These are phyloP conservation scores for Meloidogyne exigua DNA, from an alignment of 1,140 invertebrate species.

Conservation along the genomic window DNA sequence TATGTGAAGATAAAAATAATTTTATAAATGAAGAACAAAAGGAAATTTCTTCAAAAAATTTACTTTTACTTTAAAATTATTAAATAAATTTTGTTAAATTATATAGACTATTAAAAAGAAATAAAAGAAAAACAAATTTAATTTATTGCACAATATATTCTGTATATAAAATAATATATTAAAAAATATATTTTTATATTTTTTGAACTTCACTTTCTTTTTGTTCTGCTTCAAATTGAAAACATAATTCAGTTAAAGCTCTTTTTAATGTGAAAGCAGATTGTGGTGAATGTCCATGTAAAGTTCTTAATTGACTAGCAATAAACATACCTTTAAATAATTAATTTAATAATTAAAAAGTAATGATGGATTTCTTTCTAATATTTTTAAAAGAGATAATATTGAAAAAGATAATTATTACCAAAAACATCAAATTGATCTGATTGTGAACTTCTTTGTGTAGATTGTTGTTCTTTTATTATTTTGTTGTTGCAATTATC, in stretches of 20 bases:
- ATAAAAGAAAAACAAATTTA: too few relatives aligned
- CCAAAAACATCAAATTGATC: constrained; percentile 30
- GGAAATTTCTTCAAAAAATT: background rate
- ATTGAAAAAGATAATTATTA: background rate
- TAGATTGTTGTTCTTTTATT: background rate
- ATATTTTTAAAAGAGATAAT: too few relatives aligned
- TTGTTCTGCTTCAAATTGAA: constrained; percentile 25
- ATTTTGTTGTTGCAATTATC: background rate
- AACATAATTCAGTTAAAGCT: constrained; percentile 23
- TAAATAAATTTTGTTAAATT: background rate
- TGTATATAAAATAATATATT: background rate
- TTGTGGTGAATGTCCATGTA: constrained; percentile 12
- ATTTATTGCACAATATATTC: too few relatives aligned
- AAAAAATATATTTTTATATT: background rate
- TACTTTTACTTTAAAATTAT: background rate
- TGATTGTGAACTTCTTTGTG: background rate
- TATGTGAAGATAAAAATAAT: background rate
- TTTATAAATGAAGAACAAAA: background rate
- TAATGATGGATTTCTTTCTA: too few relatives aligned
- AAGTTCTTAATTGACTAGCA: constrained; percentile 17
- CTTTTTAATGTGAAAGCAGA: constrained; percentile 19
- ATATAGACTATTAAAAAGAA: too few relatives aligned
- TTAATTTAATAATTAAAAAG: background rate
- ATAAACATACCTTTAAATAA: constrained; percentile 21
- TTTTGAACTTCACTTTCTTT: background rate